phyloP scores from a whole-genome alignment of 64 coral and sea anemone genomes.

The Actinia tenebrosa region DNA sequence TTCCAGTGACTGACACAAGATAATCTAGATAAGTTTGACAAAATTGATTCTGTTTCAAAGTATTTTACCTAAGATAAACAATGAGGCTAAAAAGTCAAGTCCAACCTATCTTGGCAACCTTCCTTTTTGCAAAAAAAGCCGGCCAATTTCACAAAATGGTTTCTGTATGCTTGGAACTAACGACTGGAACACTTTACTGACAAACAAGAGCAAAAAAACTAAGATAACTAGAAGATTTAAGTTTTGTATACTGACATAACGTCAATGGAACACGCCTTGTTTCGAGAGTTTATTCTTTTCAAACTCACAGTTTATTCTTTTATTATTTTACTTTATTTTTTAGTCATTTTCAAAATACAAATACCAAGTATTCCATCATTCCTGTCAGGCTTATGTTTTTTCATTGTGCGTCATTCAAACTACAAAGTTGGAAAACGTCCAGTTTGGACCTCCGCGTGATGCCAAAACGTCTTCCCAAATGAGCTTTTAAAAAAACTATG shows the following conservation, averaged over 20 bases:
- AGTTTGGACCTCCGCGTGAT: conserved; percentile 8
- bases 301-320: background rate
- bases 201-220: background rate
- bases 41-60: background rate
- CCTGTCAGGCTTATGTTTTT: background rate
- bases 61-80: too few relatives aligned
- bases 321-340: background rate
- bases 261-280: background rate
- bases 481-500: background rate
- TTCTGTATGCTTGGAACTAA: too few relatives aligned
- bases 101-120: background rate
- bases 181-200: background rate
- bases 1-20: background rate
- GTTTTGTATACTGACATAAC: background rate
- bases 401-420: background rate
- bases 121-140: too few relatives aligned
- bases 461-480: conserved; percentile 10
- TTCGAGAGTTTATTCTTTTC: background rate
- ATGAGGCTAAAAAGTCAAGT: background rate
- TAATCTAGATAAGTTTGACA: background rate
- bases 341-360: background rate
- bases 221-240: background rate
- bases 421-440: conserved; percentile 15
- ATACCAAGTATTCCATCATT: background rate
- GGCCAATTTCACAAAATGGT: too few relatives aligned